Conservation (phyloP, 2,113 vertebrate genomes). For the Pagrus major region DNA sequence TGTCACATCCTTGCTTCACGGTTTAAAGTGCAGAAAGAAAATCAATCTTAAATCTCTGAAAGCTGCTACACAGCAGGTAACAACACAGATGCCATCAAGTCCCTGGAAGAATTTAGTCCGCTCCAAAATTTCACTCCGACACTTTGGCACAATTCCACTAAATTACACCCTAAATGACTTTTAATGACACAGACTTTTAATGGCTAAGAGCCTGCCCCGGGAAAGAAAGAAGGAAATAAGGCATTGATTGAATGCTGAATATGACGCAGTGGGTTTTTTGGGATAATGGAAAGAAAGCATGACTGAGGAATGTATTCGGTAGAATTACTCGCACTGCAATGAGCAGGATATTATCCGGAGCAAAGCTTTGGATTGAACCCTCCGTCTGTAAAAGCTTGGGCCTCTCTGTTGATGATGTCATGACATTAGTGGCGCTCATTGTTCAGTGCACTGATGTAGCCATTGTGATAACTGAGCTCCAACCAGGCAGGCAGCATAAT, state of each 20-base stretch:
- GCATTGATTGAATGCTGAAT: conserved; percentile 53
- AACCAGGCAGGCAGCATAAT: background rate
- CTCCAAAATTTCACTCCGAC: conserved; percentile 23
- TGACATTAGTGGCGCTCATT: conserved; percentile 5
- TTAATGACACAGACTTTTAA: conserved; percentile 51
- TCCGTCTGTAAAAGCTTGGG: conserved; percentile 3
- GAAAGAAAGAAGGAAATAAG: conserved; percentile 42
- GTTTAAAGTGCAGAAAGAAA: conserved; percentile 23
- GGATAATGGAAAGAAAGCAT: conserved; percentile 26
- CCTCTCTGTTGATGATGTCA: background rate
- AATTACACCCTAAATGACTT: conserved; percentile 54
- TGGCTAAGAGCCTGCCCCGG: conserved; percentile 26
- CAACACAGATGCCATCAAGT: conserved; percentile 3
- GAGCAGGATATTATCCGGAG: conserved; percentile 22
- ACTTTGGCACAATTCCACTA: conserved; percentile 45
- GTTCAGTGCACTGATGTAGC: background rate
- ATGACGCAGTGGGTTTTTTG: conserved; percentile 36
- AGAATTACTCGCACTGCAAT: conserved; percentile 25
- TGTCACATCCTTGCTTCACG: background rate
- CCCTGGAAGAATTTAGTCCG: conserved; percentile 39
- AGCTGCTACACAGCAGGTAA: conserved; percentile 23
- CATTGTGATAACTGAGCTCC: background rate
- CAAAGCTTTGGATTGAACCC: background rate
- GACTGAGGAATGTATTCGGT: conserved; percentile 29
- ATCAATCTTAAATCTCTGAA: conserved; percentile 43